Base-by-base conservation (phyloP, 2,113 vertebrate genomes). In the Nibea albiflora region DNA sequence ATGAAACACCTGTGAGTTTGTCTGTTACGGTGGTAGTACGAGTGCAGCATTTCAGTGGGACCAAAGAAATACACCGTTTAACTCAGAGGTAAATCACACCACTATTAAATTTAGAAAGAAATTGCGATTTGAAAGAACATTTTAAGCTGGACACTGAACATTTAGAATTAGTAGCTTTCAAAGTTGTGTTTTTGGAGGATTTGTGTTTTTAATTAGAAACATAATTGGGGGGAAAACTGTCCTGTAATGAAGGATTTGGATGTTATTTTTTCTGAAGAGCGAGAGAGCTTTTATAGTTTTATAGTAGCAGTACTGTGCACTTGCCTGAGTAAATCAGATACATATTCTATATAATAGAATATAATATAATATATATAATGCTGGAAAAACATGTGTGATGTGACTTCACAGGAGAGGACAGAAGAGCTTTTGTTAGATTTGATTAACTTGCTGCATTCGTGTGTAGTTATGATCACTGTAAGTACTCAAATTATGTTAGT, bases 31-130 rank as follows among this genome's bases (percentile, higher is more conserved):
- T 64, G 72, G 24, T n/a, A 16, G 11, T 67, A 19, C 22, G 57
- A 71, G 61, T n/a, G 68, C 66, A 80, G 73, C 26, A 58, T 42
- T 85, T 85, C 84, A 46, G 52, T 50, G 39, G 63, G 75, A 87
- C 68, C 60, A 54, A 22, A 84, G 83, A 82, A 68, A 64, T 22
- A 62, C 66, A 76, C 11, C 63, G 69, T 56, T 73, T 66, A 61
- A 71, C 80, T 49, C 47, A 1, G 65, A 93, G 88, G 86, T 91
- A 91, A 90, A 90, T 75, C 19, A 44, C 24, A 44, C n/a, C n/a
- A 44, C 56, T 50, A 46, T 70, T 44, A 50, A 35, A 73, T 83
- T 26, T n/a, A 76, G 65, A 5, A 26, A 67, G 46, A 72, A 50
- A 73, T 62, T 9, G n/a, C n/a, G 24, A 17, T 60, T 52, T 58